Evolutionary conservation across 2,888 invertebrate genomes (phyloP).

Genomic region (Troilus luridus): DNA sequence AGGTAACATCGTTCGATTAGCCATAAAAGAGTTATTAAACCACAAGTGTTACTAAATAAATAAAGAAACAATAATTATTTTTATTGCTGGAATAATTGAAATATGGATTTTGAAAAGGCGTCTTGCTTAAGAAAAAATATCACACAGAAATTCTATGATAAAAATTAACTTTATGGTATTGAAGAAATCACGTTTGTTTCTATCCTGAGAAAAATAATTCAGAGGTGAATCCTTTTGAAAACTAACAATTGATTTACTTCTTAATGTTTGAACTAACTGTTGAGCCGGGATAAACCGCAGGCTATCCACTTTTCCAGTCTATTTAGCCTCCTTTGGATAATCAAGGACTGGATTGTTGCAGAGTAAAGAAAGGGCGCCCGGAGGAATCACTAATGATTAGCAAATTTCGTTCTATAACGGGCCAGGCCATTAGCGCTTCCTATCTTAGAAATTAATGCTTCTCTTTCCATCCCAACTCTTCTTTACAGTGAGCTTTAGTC

Average conservation of each 20-base stretch:
- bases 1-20: too few relatives aligned
- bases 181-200: too few relatives aligned
- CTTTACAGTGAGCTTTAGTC: not conserved
- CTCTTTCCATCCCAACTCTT: not conserved
- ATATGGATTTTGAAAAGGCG: too few relatives aligned
- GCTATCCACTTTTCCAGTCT: not conserved
- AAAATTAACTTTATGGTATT: too few relatives aligned
- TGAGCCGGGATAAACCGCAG: not conserved
- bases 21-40: too few relatives aligned
- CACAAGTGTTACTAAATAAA: too few relatives aligned
- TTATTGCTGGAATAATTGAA: too few relatives aligned
- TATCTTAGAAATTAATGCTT: not conserved
- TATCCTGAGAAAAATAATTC: too few relatives aligned
- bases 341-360: not conserved
- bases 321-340: not conserved
- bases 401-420: slow-evolving; percentile 11
- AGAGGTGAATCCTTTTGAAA: too few relatives aligned
- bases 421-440: not conserved
- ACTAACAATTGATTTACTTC: not conserved
- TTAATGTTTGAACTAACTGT: not conserved
- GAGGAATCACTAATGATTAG: slow-evolving; percentile 36
- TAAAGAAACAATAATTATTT: too few relatives aligned
- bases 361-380: not conserved
- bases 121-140: too few relatives aligned
- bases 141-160: too few relatives aligned